Evolutionary conservation across 2,888 invertebrate genomes (phyloP).

Genomic region (Thecocarcelia acutangulata): DNA sequence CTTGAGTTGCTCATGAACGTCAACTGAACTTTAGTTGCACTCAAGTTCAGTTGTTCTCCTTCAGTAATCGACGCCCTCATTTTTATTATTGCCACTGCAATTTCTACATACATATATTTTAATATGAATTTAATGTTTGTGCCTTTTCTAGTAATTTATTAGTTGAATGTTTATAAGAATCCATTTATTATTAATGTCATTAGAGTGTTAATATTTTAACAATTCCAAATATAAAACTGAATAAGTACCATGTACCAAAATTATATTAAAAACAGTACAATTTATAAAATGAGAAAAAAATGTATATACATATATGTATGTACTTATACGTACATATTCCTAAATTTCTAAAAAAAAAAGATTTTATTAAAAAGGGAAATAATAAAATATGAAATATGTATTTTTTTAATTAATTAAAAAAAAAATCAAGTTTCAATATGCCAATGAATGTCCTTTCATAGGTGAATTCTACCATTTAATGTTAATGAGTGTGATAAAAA

Average conservation of each 20-base stretch:
- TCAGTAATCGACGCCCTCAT: conserved; percentile 9
- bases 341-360: background rate
- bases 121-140: conserved; percentile 46
- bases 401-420: too few species aligned
- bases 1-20: too few species aligned
- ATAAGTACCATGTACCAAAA: conserved; percentile 59
- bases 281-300: conserved; percentile 18
- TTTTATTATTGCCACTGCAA: conserved; percentile 6
- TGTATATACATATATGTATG: too few species aligned
- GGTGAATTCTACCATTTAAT: too few species aligned
- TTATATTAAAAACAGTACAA: conserved; percentile 53
- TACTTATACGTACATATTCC: too few species aligned
- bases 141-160: conserved; percentile 48
- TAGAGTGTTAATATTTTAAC: conserved; percentile 9
- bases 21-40: too few species aligned
- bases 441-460: too few species aligned
- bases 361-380: too few species aligned
- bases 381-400: too few species aligned
- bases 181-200: conserved; percentile 7
- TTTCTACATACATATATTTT: conserved; percentile 24
- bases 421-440: too few species aligned
- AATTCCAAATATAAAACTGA: conserved; percentile 50
- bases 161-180: conserved; percentile 31
- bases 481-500: too few species aligned
- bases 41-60: too few species aligned